phyloP scores from a whole-genome alignment of 2,888 invertebrate genomes.

The Trissolcus brochymenae region DNA sequence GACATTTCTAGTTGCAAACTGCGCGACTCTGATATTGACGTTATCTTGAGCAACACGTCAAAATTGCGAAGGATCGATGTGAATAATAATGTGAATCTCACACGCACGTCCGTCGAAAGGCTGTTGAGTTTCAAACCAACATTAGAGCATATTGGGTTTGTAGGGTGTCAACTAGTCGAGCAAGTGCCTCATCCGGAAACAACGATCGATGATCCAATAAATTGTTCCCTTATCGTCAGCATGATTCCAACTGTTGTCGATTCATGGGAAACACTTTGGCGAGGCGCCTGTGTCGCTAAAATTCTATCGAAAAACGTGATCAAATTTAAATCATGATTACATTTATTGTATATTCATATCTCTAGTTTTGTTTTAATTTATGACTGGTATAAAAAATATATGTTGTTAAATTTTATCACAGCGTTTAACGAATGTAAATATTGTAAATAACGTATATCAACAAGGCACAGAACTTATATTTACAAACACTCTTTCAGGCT shows the following conservation, averaged over 20 bases:
- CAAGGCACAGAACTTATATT: background rate
- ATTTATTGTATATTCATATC: background rate
- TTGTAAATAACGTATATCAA: background rate
- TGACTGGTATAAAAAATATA: too few species aligned
- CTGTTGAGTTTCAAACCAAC: conserved; percentile 67
- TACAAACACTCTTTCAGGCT: conserved; percentile 67
- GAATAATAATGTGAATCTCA: conserved; percentile 66
- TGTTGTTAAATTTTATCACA: too few species aligned
- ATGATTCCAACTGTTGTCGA: conserved; percentile 64
- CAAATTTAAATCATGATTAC: conserved; percentile 64
- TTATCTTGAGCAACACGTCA: conserved; percentile 63
- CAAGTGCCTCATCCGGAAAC: conserved; percentile 62
- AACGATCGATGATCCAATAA: conserved; percentile 63
- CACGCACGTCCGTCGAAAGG: conserved; percentile 61
- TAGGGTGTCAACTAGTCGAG: conserved; percentile 65
- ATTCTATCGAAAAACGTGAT: conserved; percentile 66
- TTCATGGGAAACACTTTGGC: conserved; percentile 69
- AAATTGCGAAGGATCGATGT: conserved; percentile 67
- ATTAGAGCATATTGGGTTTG: conserved; percentile 65
- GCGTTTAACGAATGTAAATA: too few species aligned
- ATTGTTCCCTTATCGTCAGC: conserved; percentile 66
- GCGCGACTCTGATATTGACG: conserved; percentile 65
- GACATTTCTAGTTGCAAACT: conserved; percentile 68
- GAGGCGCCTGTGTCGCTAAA: conserved; percentile 60
- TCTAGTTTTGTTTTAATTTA: too few species aligned